Conservation (phyloP, 2,888 invertebrate genomes). For the Ormyrus thymus region DNA sequence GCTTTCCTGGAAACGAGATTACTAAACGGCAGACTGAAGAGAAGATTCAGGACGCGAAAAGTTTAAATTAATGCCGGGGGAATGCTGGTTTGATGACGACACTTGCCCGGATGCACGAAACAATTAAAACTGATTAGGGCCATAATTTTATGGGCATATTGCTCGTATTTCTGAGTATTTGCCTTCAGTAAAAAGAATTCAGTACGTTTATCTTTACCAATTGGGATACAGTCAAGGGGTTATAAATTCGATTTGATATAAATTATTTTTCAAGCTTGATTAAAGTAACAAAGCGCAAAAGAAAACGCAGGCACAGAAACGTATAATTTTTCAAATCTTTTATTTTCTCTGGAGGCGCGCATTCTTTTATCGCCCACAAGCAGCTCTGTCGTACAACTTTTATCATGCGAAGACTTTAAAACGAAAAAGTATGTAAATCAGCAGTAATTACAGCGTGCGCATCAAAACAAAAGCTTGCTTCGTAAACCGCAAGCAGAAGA, state of each 20-base stretch:
- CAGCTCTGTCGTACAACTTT: too few relatives aligned
- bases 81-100: constrained; percentile 21
- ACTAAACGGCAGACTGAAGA: constrained; percentile 31
- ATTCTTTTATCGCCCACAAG: too few relatives aligned
- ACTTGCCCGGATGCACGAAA: constrained; percentile 1
- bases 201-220: too few relatives aligned
- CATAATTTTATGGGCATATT: background rate
- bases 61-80: constrained; percentile 45
- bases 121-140: constrained; percentile 31
- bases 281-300: background rate
- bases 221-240: too few relatives aligned
- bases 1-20: constrained; percentile 46
- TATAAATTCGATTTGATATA: too few relatives aligned
- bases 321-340: background rate
- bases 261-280: too few relatives aligned
- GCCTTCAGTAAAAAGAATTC: too few relatives aligned
- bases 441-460: background rate
- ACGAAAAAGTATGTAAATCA: constrained; percentile 14
- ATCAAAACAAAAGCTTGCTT: too few relatives aligned
- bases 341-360: too few relatives aligned
- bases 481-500: too few relatives aligned
- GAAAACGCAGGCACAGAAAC: background rate
- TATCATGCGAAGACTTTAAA: background rate
- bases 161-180: background rate
- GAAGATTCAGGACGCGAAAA: constrained; percentile 25